A percentile compares a stretch with the other conserved stretches of the same genome.
Evolutionary conservation across 1,140 invertebrate genomes (phyloP).

Genomic region (Bicyclus anynana): DNA sequence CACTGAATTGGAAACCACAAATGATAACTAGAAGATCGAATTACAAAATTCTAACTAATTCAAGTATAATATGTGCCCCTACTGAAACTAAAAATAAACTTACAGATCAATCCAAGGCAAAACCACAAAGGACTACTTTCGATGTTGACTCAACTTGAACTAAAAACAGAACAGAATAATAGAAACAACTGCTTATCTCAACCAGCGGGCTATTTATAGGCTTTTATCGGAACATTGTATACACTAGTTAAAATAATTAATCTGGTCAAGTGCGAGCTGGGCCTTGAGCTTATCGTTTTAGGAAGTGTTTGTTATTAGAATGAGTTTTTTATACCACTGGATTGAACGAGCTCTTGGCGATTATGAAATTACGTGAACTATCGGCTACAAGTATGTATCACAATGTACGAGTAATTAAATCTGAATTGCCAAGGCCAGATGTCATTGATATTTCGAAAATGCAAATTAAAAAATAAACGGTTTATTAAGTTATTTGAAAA

Average conservation of each 20-base stretch:
- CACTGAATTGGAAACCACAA: no score
- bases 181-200: not conserved
- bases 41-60: no score
- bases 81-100: not conserved
- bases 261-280: constrained; percentile 14
- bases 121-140: not conserved
- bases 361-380: not conserved
- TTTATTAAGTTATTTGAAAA: no score
- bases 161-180: not conserved
- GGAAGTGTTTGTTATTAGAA: constrained; percentile 14
- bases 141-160: not conserved
- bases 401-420: no score
- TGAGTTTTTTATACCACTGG: not conserved
- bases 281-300: constrained; percentile 19
- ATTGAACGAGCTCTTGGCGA: not conserved
- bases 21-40: no score
- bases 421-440: no score
- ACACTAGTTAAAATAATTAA: not conserved
- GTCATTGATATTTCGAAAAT: no score
- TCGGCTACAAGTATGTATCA: no score
- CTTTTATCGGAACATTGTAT: not conserved
- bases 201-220: not conserved
- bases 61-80: no score
- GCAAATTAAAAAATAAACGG: no score
- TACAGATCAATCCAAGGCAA: not conserved